Percentiles rank a stretch among this genome's conserved stretches.
Conservation (phyloP, 2,797 vertebrate genomes). For the Phoebastria nigripes region DNA sequence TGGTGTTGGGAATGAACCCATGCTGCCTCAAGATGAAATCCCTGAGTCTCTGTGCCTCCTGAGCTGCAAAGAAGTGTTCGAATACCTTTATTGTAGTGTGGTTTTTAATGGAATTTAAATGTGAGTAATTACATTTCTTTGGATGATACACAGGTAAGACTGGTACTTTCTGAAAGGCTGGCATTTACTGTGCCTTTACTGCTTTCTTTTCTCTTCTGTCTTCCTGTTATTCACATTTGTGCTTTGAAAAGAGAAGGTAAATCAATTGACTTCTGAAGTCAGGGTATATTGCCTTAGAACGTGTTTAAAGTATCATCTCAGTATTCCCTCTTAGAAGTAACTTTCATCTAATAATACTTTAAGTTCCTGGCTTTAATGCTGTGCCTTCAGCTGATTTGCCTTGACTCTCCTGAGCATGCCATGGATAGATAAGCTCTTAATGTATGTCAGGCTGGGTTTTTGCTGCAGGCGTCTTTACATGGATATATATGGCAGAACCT, state of each 20-base stretch:
- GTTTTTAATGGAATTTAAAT: not conserved
- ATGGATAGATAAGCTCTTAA: not conserved
- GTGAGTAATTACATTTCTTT: not conserved
- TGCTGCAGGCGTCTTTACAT: not conserved
- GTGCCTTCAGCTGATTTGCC: not conserved
- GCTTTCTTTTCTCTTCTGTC: not conserved
- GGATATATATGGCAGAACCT: not conserved
- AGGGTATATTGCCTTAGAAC: not conserved
- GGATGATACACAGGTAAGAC: not conserved
- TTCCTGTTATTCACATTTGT: not conserved
- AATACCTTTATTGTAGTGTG: not conserved
- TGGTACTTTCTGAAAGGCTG: not conserved
- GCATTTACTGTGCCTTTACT: not conserved
- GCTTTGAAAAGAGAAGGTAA: not conserved
- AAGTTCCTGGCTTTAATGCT: not conserved
- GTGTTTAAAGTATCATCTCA: not conserved
- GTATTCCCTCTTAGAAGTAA: not conserved
- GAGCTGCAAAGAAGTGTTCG: not conserved
- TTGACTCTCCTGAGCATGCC: not conserved
- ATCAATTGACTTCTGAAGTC: not conserved
- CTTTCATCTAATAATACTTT: not conserved
- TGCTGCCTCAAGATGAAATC: not conserved
- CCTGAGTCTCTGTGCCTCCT: not conserved
- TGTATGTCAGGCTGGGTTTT: not conserved
- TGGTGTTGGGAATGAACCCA: not conserved